phyloP scores from a whole-genome alignment of 1,140 invertebrate genomes.

The Sitobion miscanthi region DNA sequence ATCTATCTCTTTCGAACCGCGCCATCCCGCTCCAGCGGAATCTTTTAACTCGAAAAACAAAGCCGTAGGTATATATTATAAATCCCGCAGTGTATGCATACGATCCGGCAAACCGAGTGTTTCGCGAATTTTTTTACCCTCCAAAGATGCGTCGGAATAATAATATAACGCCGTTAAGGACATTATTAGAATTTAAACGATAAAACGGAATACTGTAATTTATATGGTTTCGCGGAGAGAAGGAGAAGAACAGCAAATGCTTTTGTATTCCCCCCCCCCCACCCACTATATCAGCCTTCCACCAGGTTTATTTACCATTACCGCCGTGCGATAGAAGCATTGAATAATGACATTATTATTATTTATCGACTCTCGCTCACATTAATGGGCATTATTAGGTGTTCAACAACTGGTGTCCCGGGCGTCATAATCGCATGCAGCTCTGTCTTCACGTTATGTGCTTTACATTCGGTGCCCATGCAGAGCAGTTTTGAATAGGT shows the following conservation, averaged over 20 bases:
- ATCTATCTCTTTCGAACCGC: not conserved
- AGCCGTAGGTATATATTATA: not conserved
- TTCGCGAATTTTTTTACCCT: not conserved
- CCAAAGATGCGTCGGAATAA: not conserved
- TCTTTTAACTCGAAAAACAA: conserved; percentile 16
- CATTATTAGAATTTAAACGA: conserved; percentile 7
- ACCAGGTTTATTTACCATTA: not conserved
- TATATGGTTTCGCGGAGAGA: not conserved
- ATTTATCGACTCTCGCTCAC: conserved; percentile 7
- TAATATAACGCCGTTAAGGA: not conserved
- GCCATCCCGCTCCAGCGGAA: not conserved
- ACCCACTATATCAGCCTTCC: too few relatives aligned
- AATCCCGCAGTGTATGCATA: not conserved
- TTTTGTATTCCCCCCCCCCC: not conserved
- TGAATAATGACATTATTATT: not conserved
- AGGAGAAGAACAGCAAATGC: not conserved
- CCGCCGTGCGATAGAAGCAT: not conserved
- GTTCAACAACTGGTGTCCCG: not conserved
- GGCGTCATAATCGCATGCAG: not conserved
- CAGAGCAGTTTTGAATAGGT: too few relatives aligned
- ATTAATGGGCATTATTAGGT: not conserved
- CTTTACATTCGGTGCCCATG: not conserved
- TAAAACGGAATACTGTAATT: not conserved
- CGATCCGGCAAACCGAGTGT: not conserved
- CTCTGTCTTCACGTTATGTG: not conserved